Evolutionary conservation across 2,888 invertebrate species (phyloP).

Genomic region (Orthosia gothica): DNA sequence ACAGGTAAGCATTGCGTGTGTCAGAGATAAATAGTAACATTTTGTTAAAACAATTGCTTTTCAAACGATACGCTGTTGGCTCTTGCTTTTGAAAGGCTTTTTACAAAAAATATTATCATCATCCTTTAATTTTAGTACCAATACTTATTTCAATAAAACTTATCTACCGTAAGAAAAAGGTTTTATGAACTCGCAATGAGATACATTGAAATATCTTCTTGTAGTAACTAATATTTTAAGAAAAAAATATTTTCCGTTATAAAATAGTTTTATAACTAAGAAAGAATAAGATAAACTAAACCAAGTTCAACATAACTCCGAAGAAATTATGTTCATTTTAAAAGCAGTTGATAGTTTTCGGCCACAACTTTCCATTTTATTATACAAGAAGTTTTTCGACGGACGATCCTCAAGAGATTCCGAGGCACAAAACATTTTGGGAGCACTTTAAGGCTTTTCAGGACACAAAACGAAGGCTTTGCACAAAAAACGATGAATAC

Average conservation of each 20-base stretch:
- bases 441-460: slow-evolving; percentile 18
- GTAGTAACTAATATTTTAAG: background rate
- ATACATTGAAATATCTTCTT: background rate
- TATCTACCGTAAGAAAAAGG: no score
- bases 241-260: background rate
- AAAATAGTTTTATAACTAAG: background rate
- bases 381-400: slow-evolving; percentile 6
- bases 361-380: background rate
- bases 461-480: background rate
- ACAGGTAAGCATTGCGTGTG: background rate
- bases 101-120: no score
- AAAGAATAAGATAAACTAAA: background rate
- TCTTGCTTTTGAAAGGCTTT: background rate
- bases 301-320: background rate
- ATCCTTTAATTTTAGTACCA: no score
- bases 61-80: no score
- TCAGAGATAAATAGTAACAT: background rate
- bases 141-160: no score
- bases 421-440: slow-evolving; percentile 14
- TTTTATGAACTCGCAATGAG: no score
- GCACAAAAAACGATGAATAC: slow-evolving; percentile 10
- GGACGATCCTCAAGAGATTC: slow-evolving; percentile 14
- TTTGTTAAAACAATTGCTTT: background rate
- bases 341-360: background rate
- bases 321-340: slow-evolving; percentile 3